Conservation (phyloP, 2,888 invertebrate species). For the Acrobasis suavella region DNA sequence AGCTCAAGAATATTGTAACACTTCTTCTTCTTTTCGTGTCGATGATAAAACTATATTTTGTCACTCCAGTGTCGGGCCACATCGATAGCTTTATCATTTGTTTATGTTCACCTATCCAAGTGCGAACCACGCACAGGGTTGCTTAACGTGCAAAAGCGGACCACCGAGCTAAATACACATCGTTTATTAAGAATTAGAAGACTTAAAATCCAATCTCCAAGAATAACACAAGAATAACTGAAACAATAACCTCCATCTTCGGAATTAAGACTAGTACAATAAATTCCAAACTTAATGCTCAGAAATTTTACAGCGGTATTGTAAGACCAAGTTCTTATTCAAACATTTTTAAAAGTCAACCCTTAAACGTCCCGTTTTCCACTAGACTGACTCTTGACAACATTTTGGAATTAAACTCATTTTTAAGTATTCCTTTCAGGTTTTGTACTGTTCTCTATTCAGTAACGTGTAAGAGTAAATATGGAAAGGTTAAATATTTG, state of each 20-base stretch:
- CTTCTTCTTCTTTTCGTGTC: too few species aligned
- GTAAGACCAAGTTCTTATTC: slow-evolving; percentile 11
- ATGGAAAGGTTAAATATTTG: slow-evolving; percentile 50
- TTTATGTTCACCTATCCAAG: too few species aligned
- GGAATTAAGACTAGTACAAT: not conserved
- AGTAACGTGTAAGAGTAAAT: slow-evolving; percentile 36
- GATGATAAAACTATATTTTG: too few species aligned
- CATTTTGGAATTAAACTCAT: slow-evolving; percentile 9
- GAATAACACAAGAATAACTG: not conserved
- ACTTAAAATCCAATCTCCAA: not conserved
- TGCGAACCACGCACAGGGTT: too few species aligned
- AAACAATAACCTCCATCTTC: not conserved
- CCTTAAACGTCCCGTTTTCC: slow-evolving; percentile 12
- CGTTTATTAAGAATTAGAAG: too few species aligned
- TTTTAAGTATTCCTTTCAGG: slow-evolving; percentile 7
- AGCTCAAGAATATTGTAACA: too few species aligned
- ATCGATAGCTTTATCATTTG: too few species aligned
- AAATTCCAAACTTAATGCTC: not conserved
- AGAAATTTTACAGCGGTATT: slow-evolving; percentile 12
- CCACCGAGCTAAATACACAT: too few species aligned
- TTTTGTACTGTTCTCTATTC: slow-evolving; percentile 13
- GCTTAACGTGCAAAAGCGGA: too few species aligned
- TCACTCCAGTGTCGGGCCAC: too few species aligned
- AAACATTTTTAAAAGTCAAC: slow-evolving; percentile 5
- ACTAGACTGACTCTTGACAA: slow-evolving; percentile 4